phyloP scores from a whole-genome alignment of 2,113 vertebrate genomes.

The Sphyrna mokarran region DNA sequence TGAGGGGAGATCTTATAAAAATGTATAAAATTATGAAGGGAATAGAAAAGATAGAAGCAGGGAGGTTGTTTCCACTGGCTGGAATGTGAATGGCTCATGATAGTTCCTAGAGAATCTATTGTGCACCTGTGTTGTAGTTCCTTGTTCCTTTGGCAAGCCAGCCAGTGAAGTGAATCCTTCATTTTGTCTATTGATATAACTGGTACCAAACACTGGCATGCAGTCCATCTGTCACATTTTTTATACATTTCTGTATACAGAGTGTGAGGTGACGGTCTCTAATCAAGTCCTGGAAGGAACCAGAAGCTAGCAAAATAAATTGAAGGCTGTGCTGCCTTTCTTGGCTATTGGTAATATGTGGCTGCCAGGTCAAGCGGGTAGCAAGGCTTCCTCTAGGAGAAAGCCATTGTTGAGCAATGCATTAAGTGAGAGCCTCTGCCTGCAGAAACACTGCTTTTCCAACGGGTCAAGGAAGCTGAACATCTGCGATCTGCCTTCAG shows the following conservation, averaged over 20 bases:
- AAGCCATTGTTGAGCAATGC: background rate
- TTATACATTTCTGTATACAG: background rate
- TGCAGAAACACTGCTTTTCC: background rate
- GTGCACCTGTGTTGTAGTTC: background rate
- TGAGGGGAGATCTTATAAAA: too few relatives aligned
- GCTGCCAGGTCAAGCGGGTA: background rate
- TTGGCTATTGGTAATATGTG: background rate
- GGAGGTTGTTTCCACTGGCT: too few relatives aligned
- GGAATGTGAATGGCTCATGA: background rate
- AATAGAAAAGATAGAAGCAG: too few relatives aligned
- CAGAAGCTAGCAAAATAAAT: background rate
- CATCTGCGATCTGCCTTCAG: too few relatives aligned
- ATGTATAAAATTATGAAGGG: too few relatives aligned
- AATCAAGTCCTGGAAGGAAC: background rate
- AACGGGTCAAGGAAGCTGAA: too few relatives aligned
- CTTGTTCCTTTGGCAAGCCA: too few relatives aligned
- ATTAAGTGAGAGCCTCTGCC: background rate
- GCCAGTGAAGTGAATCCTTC: background rate
- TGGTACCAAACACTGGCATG: background rate
- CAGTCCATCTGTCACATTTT: background rate
- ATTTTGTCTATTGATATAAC: background rate
- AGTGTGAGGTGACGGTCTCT: background rate
- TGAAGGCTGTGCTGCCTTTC: background rate
- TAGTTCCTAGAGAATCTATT: background rate
- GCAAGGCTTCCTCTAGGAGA: background rate